Base-by-base conservation (phyloP, 2,113 vertebrate species). In the Ranitomeya variabilis region DNA sequence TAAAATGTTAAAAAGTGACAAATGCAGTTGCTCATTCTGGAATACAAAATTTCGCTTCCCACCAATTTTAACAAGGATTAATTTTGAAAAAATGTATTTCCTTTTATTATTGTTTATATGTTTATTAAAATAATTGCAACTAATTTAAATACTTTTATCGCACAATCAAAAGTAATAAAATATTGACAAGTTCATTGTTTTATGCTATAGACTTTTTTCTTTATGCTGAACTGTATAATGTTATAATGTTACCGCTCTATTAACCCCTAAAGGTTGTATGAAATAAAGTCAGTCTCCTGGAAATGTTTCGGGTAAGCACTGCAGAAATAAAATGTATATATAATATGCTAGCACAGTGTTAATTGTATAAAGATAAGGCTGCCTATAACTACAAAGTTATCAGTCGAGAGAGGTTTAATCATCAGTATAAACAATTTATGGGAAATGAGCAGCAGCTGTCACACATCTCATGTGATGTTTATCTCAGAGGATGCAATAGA, bases 1-100 rank as follows among this genome's bases (percentile, higher is more conserved):
- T 88, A 77, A 88, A 88, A 77, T 26, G 19, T 23, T 88, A 76
- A 57, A 83, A 73, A 60, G 66, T 51, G 67, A 82, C 59, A 71
- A 83, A 45, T 82, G 87, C 54, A 66, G 79, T 69, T 73, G 67
- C 45, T 81, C 73, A 54, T 80, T 81, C 69, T 73, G 31, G n/a
- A 88, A 54, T 67, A 88, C 21, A 62, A 45, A 15, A 62, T 82
- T 82, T 51, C 45, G 51, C 13, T 86, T 77, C 18, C 78, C 78
- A 81, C 37, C 66, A 71, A 45, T 21, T 74, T 87, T 80, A 83
- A 13, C 71, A 71, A 60, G n/a, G 59, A 87, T 88, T 10, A 60
- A 81, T 54, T 81, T 80, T 13, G 12, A 15, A 21, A 67, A 57
- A 80, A 26, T 1, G n/a, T 10, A 16, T 80, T 57, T n/a, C 23